Percentiles rank a stretch among this genome's conserved stretches.
Conservation (phyloP, 2,797 vertebrate species). For the Gallirallus australis region DNA sequence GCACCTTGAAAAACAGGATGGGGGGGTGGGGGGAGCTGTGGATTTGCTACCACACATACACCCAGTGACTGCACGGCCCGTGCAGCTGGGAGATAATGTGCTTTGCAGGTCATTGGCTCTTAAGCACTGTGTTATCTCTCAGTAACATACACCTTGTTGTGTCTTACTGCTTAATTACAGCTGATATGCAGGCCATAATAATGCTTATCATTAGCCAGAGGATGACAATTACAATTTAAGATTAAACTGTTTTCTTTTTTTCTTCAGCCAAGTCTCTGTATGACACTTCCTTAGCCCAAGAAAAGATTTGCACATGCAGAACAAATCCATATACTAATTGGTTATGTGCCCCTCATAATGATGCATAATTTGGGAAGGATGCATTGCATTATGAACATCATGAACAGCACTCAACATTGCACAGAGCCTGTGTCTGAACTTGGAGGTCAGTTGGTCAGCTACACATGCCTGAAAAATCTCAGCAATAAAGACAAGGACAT, state of each 20-base stretch:
- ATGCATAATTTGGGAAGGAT: background rate
- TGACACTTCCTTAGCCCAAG: conserved; percentile 38
- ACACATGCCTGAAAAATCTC: background rate
- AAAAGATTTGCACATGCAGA: conserved; percentile 64
- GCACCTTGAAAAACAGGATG: background rate
- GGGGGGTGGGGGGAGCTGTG: background rate
- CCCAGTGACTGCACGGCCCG: background rate
- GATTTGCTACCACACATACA: background rate
- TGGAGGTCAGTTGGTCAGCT: background rate
- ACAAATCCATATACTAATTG: conserved; percentile 47
- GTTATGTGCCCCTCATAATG: conserved; percentile 5
- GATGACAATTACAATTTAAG: conserved; percentile 67
- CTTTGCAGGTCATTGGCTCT: conserved; percentile 59
- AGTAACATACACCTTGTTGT: conserved; percentile 69
- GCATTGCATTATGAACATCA: background rate
- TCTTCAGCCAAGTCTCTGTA: conserved; percentile 43
- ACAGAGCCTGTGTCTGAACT: background rate
- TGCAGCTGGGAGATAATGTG: conserved; percentile 58
- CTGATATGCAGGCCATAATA: conserved; percentile 42
- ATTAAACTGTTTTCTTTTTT: conserved; percentile 53
- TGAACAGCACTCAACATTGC: background rate
- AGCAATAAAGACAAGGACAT: background rate
- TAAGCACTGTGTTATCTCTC: conserved; percentile 52
- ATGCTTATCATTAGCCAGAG: conserved; percentile 68
- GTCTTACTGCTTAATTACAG: conserved; percentile 62